These are phyloP conservation scores for Nerophis lumbriciformis DNA, from an alignment of 2,113 vertebrate genomes.

Conservation along the genomic window DNA sequence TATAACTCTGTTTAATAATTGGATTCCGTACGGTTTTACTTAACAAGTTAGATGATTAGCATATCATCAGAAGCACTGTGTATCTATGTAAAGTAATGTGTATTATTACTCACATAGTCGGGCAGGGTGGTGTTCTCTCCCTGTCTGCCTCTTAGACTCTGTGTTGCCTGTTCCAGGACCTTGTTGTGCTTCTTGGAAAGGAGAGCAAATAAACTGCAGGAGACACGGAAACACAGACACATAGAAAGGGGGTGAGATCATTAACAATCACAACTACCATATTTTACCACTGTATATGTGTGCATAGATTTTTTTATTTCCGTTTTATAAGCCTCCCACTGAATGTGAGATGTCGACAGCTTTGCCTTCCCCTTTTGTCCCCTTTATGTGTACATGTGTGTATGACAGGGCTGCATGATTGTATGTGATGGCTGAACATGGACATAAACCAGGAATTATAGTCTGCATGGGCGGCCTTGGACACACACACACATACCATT, in stretches of 20 bases:
- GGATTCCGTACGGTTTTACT: no score
- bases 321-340: slow-evolving; percentile 9
- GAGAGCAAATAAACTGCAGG: slow-evolving; percentile 89
- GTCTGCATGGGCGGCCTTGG: slow-evolving; percentile 25
- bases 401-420: slow-evolving; percentile 4
- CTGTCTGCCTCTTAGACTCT: slow-evolving; percentile 83
- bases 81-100: slow-evolving; percentile 2
- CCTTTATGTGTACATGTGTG: slow-evolving; percentile 9
- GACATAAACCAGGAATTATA: slow-evolving; percentile 25
- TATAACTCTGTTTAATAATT: no score
- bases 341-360: neutral
- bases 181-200: slow-evolving; percentile 99
- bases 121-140: slow-evolving; percentile 79
- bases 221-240: slow-evolving; percentile 18
- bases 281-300: neutral
- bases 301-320: neutral
- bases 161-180: slow-evolving; percentile 95
- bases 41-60: no score
- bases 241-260: neutral
- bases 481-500: slow-evolving; percentile 5
- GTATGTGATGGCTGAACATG: slow-evolving; percentile 18
- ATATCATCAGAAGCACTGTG: neutral
- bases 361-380: slow-evolving; percentile 1
- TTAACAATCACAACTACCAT: neutral
- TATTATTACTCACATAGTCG: slow-evolving; percentile 92